Evolutionary conservation across 2,113 vertebrate species (phyloP).

Genomic region (Elachura formosa): DNA sequence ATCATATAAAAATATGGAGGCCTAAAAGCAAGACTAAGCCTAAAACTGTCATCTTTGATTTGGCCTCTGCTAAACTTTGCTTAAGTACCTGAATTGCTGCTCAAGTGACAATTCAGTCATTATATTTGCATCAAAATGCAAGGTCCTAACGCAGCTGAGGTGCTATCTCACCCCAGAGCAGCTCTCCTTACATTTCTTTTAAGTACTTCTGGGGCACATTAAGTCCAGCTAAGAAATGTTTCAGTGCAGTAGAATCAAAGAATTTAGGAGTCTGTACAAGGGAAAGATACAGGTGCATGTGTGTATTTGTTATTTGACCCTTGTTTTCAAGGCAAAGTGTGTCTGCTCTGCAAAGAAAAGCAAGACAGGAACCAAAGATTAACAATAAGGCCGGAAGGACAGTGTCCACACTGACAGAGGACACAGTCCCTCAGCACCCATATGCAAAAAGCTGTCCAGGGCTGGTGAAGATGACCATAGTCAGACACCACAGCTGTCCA

Average conservation of each 20-base stretch:
- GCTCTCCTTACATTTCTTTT: neutral
- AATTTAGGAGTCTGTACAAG: neutral
- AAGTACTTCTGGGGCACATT: neutral
- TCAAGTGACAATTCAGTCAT: neutral
- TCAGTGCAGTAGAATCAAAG: neutral
- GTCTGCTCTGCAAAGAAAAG: neutral
- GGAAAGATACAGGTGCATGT: neutral
- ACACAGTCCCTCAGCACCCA: neutral
- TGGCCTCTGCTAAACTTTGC: neutral
- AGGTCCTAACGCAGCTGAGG: neutral
- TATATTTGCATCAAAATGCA: neutral
- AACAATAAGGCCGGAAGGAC: neutral
- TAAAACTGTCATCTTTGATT: neutral
- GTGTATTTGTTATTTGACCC: neutral
- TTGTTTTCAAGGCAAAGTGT: neutral
- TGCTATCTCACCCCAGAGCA: neutral
- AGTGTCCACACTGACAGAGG: neutral
- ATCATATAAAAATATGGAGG: neutral
- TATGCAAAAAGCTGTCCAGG: neutral
- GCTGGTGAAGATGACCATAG: neutral
- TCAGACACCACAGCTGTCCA: neutral
- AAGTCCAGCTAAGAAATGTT: neutral
- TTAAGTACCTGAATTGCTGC: neutral
- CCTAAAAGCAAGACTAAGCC: neutral
- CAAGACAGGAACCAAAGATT: neutral